Base-by-base conservation (phyloP, 2,888 invertebrate genomes). In the Mythimna pallens region DNA sequence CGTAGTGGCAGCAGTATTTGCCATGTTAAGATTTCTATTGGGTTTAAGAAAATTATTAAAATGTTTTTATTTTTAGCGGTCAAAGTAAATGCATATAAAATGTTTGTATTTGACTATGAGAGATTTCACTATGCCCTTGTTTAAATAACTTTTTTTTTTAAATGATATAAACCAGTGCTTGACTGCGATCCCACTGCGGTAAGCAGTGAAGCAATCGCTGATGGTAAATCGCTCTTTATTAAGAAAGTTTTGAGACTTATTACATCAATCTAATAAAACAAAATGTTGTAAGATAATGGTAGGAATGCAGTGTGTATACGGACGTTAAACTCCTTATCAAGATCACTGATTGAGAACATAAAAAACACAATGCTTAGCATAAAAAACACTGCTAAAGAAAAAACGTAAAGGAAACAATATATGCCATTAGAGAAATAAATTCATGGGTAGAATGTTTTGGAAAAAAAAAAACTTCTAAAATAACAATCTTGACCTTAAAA, bases 401-500 rank as follows among this genome's bases (percentile, higher is more conserved):
- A 30, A 59, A 67, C 25, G n/a, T 2, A 20, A 57, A 34, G 2
- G 8, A 55, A 69, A 22, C 8, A 30, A 59, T 43, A 14, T 36
- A 40, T 3, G 17, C 14, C 2, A 3, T 20, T 36, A 40, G 30
- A 66, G 36, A 30, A 52, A n/a, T 20, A 50, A n/a, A 36, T n/a
- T 25, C 4, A 43, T 36, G 8, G 8, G 2, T 57, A 52, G 22
- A 57, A 52, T 43, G 5, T 34, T 17, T 30, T 36, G 54, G 10
- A 58, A 61, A 70, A 55, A 70, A 55, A 52, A 73, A 50, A 40
- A 25, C 22, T 10, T 57, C 43, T 72, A 66, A 69, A 67, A 70
- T 36, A 70, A 61, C 59, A 71, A 61, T 57, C 14, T 61, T 75
- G 70, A 81, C 78, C 75, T 73, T 77, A 80, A 76, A 79, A 74